Evolutionary conservation across 2,797 vertebrate species (phyloP), one percentile per base, ranked within the genome.

Genomic region (Pseudopleuronectes americanus): DNA sequence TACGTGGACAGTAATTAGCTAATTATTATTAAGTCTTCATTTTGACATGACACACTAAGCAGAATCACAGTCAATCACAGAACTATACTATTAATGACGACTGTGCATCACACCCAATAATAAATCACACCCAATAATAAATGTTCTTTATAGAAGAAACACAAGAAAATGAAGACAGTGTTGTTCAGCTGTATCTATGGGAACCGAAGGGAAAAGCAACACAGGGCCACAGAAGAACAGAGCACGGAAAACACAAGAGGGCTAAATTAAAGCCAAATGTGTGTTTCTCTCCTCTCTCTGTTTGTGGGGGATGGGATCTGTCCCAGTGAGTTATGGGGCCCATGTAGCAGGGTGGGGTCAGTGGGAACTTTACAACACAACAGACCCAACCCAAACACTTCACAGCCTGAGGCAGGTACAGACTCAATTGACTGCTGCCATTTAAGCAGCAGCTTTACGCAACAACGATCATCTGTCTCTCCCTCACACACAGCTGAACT

Each of bases 211-310:
- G 49, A 72, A 59, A 52, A 67, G 26, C 16, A 33, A 33, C 10
- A 52, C 12, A 70, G 16, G 41, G 41, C 41, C 14, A 8, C 5
- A 57, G 38, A 64, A 67, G 64, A 67, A 28, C 47, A 66, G 45
- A 59, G 57, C 19, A n/a, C 33, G 53, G 64, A 57, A 80, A 71
- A 77, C 64, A 77, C 45, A 22, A 76, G 53, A 59, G 51, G 80
- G 23, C 43, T 70, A 73, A 90, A 85, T 84, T 81, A 82, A 89
- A 85, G 57, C 60, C 83, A 81, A 84, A 75, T 58, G 38, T 55
- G 56, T n/a, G n/a, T 28, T 6, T 45, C 10, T 43, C 41, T 23
- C 8, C 17, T 13, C 23, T 47, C 57, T 43, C 31, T 47, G 41
- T 13, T 14, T 5, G 48, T 14, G 68, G 68, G 75, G 63, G 47